These are phyloP conservation scores for Teleiodes luculella DNA, from an alignment of 2,888 invertebrate species.

Conservation along the genomic window DNA sequence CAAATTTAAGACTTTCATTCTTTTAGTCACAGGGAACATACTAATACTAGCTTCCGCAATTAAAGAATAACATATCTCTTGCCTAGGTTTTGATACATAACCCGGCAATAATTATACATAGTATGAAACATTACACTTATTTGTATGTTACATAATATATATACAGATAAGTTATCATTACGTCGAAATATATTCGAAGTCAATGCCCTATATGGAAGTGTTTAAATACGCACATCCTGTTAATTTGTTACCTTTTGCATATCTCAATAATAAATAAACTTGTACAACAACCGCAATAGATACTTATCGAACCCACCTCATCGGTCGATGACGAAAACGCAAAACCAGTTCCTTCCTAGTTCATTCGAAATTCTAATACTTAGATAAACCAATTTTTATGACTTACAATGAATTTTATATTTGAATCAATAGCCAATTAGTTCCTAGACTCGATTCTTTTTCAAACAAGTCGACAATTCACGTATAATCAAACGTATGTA, in stretches of 20 bases:
- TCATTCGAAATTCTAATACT: not conserved
- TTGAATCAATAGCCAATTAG: not conserved
- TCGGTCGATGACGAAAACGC: not conserved
- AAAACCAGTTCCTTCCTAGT: not conserved
- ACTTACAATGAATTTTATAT: not conserved
- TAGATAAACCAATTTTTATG: not conserved
- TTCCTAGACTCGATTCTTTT: not conserved
- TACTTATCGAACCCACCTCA: not conserved
- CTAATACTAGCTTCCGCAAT: too few species aligned
- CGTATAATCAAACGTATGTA: not conserved
- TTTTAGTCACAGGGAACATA: too few species aligned
- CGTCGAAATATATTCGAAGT: too few species aligned
- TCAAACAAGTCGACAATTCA: not conserved
- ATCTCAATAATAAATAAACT: not conserved
- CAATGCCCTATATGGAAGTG: not conserved
- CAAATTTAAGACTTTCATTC: too few species aligned
- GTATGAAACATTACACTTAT: too few species aligned
- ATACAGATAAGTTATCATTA: too few species aligned
- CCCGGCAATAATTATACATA: too few species aligned
- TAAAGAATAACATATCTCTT: too few species aligned
- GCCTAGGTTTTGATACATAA: too few species aligned
- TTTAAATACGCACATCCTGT: slow-evolving; percentile 12
- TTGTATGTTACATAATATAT: too few species aligned
- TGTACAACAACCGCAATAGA: not conserved
- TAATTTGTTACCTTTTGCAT: slow-evolving; percentile 5